These are phyloP conservation scores for Drosophila tropicalis DNA, from an alignment of 1,140 invertebrate species.

Conservation along the genomic window DNA sequence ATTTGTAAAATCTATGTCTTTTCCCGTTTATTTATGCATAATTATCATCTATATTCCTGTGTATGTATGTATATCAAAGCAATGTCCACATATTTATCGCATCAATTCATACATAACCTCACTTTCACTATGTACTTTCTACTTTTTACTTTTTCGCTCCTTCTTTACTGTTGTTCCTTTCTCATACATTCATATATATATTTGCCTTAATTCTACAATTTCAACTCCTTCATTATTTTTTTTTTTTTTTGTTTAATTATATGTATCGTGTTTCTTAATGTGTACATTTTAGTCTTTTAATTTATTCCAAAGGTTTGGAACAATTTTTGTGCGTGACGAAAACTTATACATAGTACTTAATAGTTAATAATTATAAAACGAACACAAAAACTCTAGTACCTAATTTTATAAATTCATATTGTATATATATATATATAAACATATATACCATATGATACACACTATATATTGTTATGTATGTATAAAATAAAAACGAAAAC, in stretches of 20 bases:
- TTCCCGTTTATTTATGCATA: slow-evolving; percentile 64
- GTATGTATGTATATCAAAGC: slow-evolving; percentile 37
- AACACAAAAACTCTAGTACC: slow-evolving; percentile 67
- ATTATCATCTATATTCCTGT: slow-evolving; percentile 45
- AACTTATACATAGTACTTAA: slow-evolving; percentile 52
- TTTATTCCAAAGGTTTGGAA: slow-evolving; percentile 76
- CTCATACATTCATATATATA: slow-evolving; percentile 11
- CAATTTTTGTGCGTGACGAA: slow-evolving; percentile 64
- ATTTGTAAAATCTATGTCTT: not conserved
- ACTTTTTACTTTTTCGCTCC: slow-evolving; percentile 1
- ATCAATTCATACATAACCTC: slow-evolving; percentile 44
- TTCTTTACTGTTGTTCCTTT: slow-evolving; percentile 11
- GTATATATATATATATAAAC: slow-evolving; percentile 65
- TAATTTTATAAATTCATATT: slow-evolving; percentile 74
- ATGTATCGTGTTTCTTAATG: slow-evolving; percentile 63
- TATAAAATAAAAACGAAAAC: slow-evolving; percentile 34
- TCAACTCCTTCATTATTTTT: too few species aligned
- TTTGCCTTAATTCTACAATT: slow-evolving; percentile 5
- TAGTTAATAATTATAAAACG: slow-evolving; percentile 75
- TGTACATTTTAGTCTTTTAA: slow-evolving; percentile 78
- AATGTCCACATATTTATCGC: slow-evolving; percentile 55
- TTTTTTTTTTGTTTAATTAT: slow-evolving; percentile 26
- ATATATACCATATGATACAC: slow-evolving; percentile 48
- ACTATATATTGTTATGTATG: slow-evolving; percentile 60
- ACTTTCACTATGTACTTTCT: not conserved